Evolutionary conservation across 2,888 invertebrate genomes (phyloP).

Genomic region (Formica aserva): DNA sequence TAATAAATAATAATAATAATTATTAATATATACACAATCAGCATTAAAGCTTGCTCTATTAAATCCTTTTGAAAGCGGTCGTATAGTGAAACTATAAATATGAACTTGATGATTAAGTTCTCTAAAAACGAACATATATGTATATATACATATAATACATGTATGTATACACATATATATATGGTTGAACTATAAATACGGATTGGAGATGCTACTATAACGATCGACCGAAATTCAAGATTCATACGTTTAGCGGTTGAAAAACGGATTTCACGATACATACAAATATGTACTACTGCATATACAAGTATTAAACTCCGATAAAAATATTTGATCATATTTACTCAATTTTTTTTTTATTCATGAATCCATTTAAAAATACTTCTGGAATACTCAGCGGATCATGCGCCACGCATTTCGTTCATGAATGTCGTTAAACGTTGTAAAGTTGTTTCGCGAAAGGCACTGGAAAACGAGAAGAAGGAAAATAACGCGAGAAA

Average conservation of each 20-base stretch:
- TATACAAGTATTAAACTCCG: neutral
- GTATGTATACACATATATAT: neutral
- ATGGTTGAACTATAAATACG: neutral
- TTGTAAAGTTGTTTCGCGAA: constrained; percentile 28
- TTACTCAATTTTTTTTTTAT: neutral
- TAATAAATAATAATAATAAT: neutral
- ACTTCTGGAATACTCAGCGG: neutral
- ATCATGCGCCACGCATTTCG: constrained; percentile 19
- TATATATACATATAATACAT: neutral
- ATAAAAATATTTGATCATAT: constrained; percentile 9
- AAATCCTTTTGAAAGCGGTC: too few relatives aligned
- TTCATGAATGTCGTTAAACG: constrained; percentile 36
- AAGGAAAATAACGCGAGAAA: neutral
- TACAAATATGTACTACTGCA: neutral
- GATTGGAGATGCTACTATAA: neutral
- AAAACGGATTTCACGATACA: neutral
- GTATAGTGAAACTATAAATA: neutral
- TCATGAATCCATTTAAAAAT: neutral
- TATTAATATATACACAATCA: neutral
- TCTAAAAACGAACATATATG: neutral
- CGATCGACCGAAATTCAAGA: constrained; percentile 14
- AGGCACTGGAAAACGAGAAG: neutral
- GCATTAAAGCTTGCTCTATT: too few relatives aligned
- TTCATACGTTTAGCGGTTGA: neutral
- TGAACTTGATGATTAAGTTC: neutral